Conservation (phyloP, 2,113 vertebrate genomes). For the Cavia porcellus region DNA sequence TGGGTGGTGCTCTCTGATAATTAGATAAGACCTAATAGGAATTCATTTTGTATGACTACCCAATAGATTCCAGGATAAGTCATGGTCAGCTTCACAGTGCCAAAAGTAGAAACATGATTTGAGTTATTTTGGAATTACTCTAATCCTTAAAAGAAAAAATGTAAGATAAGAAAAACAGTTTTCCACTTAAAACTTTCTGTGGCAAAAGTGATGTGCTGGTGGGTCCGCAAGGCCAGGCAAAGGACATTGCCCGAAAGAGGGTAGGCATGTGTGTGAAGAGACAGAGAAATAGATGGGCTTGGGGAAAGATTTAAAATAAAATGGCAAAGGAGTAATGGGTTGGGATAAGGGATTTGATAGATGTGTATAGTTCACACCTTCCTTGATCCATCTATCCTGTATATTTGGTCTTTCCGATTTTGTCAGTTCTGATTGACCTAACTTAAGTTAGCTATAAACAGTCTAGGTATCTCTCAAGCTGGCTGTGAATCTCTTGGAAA, state of each 20-base stretch:
- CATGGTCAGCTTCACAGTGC: neutral
- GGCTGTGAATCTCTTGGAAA: constrained; percentile 46
- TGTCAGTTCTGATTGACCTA: constrained; percentile 27
- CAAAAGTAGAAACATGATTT: neutral
- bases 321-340: neutral
- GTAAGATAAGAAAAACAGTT: constrained; percentile 18
- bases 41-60: constrained; percentile 15
- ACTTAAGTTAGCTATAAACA: neutral
- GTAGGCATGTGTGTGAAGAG: neutral
- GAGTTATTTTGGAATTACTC: constrained; percentile 52
- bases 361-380: neutral
- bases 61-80: constrained; percentile 31
- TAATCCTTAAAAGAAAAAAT: neutral
- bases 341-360: constrained; percentile 9
- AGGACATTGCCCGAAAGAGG: neutral
- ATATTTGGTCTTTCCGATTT: constrained; percentile 38
- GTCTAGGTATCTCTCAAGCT: constrained; percentile 36
- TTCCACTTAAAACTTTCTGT: constrained; percentile 19
- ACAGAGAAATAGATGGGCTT: neutral
- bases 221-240: constrained; percentile 15
- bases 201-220: neutral
- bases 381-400: neutral
- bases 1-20: neutral
- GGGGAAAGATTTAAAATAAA: constrained; percentile 39
- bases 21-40: neutral